These are phyloP conservation scores for Porites evermanni DNA, from an alignment of 92 coral and sea anemone species.

Conservation along the genomic window DNA sequence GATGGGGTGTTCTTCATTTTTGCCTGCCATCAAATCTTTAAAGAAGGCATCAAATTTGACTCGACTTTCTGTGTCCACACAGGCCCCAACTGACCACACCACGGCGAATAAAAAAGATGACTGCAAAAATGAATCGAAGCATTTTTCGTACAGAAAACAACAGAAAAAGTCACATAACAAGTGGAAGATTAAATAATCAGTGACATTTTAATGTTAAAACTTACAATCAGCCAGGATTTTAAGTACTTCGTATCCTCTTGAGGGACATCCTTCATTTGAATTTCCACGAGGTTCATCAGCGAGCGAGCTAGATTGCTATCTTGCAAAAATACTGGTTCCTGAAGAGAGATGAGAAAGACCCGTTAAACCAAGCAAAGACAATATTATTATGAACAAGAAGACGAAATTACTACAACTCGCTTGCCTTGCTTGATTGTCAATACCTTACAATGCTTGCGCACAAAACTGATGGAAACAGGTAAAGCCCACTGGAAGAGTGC, in stretches of 20 bases:
- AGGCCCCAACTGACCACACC: slow-evolving; percentile 99
- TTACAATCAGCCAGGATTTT: slow-evolving; percentile 93
- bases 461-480: slow-evolving; percentile 89
- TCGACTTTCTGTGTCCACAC: slow-evolving; percentile 97
- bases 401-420: not conserved
- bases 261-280: slow-evolving; percentile 90
- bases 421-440: not conserved
- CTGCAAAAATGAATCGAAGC: slow-evolving; percentile 48
- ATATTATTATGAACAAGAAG: not conserved
- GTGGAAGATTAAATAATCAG: not conserved
- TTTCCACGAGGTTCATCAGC: slow-evolving; percentile 97
- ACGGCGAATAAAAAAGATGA: slow-evolving; percentile 93
- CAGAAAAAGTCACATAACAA: not conserved
- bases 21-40: slow-evolving; percentile 88
- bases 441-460: slow-evolving; percentile 96
- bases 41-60: slow-evolving; percentile 89
- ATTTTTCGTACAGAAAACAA: not conserved
- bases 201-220: slow-evolving; percentile 4
- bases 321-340: slow-evolving; percentile 91
- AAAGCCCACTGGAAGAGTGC: slow-evolving; percentile 95
- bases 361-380: not conserved
- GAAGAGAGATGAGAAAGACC: not conserved
- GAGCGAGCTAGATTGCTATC: slow-evolving; percentile 98
- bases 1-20: slow-evolving; percentile 83
- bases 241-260: slow-evolving; percentile 85